Base-by-base conservation (phyloP, 2,113 vertebrate species). In the Heliornis fulica region DNA sequence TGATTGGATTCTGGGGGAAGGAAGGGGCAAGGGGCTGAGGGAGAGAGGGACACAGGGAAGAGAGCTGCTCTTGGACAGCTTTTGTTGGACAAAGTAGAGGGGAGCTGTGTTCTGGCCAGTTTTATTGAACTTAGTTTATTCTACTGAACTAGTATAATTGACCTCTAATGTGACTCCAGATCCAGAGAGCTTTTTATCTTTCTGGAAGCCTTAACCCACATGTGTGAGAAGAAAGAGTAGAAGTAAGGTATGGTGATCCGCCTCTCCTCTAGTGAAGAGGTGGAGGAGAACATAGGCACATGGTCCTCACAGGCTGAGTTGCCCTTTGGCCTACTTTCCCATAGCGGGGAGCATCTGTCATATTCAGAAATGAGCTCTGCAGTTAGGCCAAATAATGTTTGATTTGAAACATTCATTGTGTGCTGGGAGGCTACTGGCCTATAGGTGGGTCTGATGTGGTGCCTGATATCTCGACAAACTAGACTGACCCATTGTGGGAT, bases 381-480 rank as follows among this genome's bases (percentile, higher is more conserved):
- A 61, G 15, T 71, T 57, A 32, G 11, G 28, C 15, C 36, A 89
- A 56, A 71, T 38, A 22, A 4, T 45, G 15, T 66, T 75, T 74
- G 34, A 48, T 61, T 29, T 51, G 15, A 88, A 85, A 61, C 40
- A 31, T 5, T 63, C 1, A 4, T 13, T 69, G 18, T 51, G 36
- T 69, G 25, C 19, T 57, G 28, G 11, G 16, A 69, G 31, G 25
- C 29, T 7, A 3, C 28, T 60, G 53, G 7, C 15, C 10, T 82
- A 1, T 45, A 70, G 36, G 5, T 19, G 7, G 5, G 20, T 87
- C 56, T 7, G 8, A 0, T 1, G 66, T 7, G 26, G 15, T 66
- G 10, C 54, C 69, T 91, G 15, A 17, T 77, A n/a, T n/a, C 10
- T 51, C 31, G 59, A 45, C 18, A 88, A 57, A 40, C 32, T 45